These are phyloP conservation scores for Spodoptera littoralis DNA, from an alignment of 2,888 invertebrate species.

Conservation along the genomic window DNA sequence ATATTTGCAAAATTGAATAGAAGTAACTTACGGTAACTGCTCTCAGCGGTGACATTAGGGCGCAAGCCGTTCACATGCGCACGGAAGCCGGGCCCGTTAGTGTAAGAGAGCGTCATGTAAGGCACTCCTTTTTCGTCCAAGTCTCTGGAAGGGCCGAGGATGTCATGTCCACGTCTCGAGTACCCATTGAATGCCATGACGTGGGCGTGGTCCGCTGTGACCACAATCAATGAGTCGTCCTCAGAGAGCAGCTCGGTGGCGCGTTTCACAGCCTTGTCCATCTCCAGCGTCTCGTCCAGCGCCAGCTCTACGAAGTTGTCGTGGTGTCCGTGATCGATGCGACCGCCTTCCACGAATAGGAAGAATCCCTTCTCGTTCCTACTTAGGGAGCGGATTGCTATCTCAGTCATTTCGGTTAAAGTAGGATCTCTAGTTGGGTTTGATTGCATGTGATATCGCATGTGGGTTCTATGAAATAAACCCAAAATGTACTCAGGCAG, in stretches of 20 bases:
- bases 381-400: constrained; percentile 91
- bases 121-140: constrained; percentile 57
- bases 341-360: constrained; percentile 91
- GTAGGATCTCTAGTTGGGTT: constrained; percentile 88
- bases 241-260: constrained; percentile 80
- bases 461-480: constrained; percentile 89
- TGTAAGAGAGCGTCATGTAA: constrained; percentile 89
- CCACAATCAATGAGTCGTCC: constrained; percentile 92
- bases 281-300: constrained; percentile 91
- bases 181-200: constrained; percentile 92
- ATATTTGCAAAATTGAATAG: no score
- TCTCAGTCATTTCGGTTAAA: constrained; percentile 82
- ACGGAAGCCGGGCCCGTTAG: constrained; percentile 83
- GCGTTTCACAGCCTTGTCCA: constrained; percentile 87
- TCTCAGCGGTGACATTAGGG: constrained; percentile 37
- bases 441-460: constrained; percentile 90
- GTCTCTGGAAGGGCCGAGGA: constrained; percentile 57
- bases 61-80: constrained; percentile 27
- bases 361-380: constrained; percentile 91
- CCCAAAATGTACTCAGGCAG: constrained; percentile 90
- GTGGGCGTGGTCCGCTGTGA: constrained; percentile 93
- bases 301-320: constrained; percentile 87
- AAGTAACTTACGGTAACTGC: constrained; percentile 29
- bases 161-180: constrained; percentile 82
- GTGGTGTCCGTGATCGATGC: constrained; percentile 92